Conservation (phyloP, 2,888 invertebrate species). For the Mesorhabditis belari region DNA sequence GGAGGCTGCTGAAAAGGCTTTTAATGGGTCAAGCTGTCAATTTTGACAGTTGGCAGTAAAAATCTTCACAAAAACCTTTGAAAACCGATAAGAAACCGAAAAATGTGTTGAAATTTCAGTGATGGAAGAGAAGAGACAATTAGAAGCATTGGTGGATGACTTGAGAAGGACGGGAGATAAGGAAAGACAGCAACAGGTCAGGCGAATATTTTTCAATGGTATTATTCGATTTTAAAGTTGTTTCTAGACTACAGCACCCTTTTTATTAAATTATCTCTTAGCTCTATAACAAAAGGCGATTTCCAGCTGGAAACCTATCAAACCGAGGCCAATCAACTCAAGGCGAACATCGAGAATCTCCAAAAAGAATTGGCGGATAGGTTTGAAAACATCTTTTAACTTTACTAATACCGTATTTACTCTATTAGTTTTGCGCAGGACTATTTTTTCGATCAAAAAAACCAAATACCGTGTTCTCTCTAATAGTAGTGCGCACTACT, state of each 20-base stretch:
- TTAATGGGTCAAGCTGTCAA: too few species aligned
- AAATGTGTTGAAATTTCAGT: slow-evolving; percentile 10
- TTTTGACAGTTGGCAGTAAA: neutral
- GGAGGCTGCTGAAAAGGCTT: too few species aligned
- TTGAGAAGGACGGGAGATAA: slow-evolving; percentile 39
- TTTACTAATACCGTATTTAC: too few species aligned
- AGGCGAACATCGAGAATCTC: slow-evolving; percentile 40
- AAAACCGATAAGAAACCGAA: too few species aligned
- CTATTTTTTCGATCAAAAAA: too few species aligned
- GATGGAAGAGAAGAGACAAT: slow-evolving; percentile 64
- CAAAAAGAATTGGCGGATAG: slow-evolving; percentile 49
- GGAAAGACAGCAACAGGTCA: slow-evolving; percentile 32
- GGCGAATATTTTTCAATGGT: neutral
- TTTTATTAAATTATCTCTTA: neutral
- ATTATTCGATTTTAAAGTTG: neutral
- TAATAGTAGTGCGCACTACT: too few species aligned
- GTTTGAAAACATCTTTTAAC: too few species aligned
- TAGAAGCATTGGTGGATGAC: slow-evolving; percentile 45
- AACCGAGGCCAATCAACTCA: slow-evolving; percentile 27
- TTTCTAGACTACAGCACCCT: neutral
- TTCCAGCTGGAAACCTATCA: slow-evolving; percentile 34
- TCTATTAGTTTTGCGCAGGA: too few species aligned
- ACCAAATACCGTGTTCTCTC: too few species aligned
- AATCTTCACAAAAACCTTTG: too few species aligned
- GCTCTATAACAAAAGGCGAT: neutral